Evolutionary conservation across 2,797 vertebrate genomes (phyloP), one percentile per base, ranked within the genome.

Genomic region (Acrocephalus scirpaceus): DNA sequence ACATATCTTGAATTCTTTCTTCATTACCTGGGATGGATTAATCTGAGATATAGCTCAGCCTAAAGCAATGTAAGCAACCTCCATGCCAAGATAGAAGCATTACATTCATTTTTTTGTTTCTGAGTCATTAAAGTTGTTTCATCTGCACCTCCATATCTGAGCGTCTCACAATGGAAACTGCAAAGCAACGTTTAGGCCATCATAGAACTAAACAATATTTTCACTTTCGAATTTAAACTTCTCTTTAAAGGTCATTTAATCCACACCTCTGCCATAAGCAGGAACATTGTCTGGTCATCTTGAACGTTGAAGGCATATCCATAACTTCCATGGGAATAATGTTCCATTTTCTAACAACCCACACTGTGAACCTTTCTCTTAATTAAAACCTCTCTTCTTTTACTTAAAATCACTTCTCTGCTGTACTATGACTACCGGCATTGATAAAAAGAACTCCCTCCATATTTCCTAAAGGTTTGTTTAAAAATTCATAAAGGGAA

Each of bases 251-350:
- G 18, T 44, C 44, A 44, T 44, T 44, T 44, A 44, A 9, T 44
- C 44, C 13, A 20, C 22, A 50, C 1, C 5, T n/a, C 22, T 21
- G 18, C 1, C 23, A 40, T 11, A 1, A 5, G 29, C 48, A 75
- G 8, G 13, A 32, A n/a, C 2, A 50, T 5, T 13, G 50, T 21
- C 27, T 0, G 0, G 3, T 12, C 9, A 2, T 21, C 4, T 26
- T 26, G 5, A 54, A 54, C 0, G 0, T 3, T n/a, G 13, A 10
- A 3, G 3, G 8, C 13, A 14, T 4, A 8, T 32, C 16, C 13
- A 25, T 21, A 5, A 20, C n/a, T n/a, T n/a, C n/a, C n/a, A n/a
- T n/a, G n/a, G n/a, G n/a, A n/a, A n/a, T n/a, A n/a, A n/a, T n/a
- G 10, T 44, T n/a, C 6, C 17, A 7, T 7, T 34, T 57, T 10